Evolutionary conservation across 2,888 invertebrate genomes (phyloP).

Genomic region (Drosophila rubida): DNA sequence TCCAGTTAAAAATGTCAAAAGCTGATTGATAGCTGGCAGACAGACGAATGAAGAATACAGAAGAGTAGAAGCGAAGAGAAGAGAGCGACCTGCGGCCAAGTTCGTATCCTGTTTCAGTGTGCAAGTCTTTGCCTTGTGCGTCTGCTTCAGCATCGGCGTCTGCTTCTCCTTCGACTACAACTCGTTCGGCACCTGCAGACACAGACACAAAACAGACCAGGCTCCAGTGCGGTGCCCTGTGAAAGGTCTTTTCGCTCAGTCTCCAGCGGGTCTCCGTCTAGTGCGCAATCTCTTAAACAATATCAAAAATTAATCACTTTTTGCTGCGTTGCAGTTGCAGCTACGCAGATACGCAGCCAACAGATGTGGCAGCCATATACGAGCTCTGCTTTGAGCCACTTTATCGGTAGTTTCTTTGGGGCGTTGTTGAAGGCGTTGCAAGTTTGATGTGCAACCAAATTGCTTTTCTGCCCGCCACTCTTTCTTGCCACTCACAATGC

Average conservation of each 20-base stretch:
- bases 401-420: conserved; percentile 70
- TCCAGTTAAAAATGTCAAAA: conserved; percentile 83
- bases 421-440: conserved; percentile 68
- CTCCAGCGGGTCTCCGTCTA: conserved; percentile 4
- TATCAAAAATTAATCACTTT: conserved; percentile 81
- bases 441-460: conserved; percentile 76
- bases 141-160: background rate
- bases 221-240: background rate
- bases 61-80: background rate
- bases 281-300: conserved; percentile 70
- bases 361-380: conserved; percentile 40
- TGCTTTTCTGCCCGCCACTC: conserved; percentile 53
- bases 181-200: conserved; percentile 48
- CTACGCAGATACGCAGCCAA: conserved; percentile 56
- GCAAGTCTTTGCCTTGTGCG: background rate
- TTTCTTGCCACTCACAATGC: conserved; percentile 1
- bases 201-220: background rate
- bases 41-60: conserved; percentile 42
- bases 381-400: conserved; percentile 27
- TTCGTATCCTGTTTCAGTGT: conserved; percentile 71
- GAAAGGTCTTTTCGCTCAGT: background rate
- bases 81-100: conserved; percentile 39
- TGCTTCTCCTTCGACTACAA: background rate
- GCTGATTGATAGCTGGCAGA: conserved; percentile 80
- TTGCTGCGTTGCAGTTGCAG: conserved; percentile 60